Percentiles rank a stretch among this genome's conserved stretches.
phyloP scores from a whole-genome alignment of 1,140 invertebrate genomes.

The Nymphalis io region DNA sequence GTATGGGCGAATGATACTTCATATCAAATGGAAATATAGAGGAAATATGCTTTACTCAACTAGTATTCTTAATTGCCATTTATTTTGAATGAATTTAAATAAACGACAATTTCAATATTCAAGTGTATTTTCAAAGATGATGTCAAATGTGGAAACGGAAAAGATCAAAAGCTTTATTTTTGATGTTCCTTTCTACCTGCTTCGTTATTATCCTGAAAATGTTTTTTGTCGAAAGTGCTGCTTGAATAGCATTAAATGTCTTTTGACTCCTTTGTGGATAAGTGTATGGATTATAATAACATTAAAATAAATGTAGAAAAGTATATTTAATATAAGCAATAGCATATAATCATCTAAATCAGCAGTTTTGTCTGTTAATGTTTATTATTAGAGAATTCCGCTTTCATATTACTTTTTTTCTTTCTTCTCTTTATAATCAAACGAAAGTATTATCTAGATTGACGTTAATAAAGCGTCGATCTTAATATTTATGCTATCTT shows the following conservation, averaged over 20 bases:
- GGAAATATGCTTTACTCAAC: neutral
- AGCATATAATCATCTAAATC: no score
- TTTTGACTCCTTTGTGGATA: no score
- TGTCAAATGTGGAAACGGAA: constrained; percentile 3
- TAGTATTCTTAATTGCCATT: neutral
- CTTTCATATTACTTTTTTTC: no score
- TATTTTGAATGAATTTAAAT: constrained; percentile 11
- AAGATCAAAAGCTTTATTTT: constrained; percentile 21
- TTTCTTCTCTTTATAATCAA: no score
- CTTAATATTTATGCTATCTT: no score
- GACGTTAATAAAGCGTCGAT: no score
- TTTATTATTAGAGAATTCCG: no score
- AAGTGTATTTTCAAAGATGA: constrained; percentile 3
- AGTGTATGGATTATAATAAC: no score
- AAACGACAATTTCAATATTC: constrained; percentile 10
- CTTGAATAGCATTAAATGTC: neutral
- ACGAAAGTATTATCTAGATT: no score
- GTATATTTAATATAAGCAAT: no score
- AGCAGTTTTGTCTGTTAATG: no score
- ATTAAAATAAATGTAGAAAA: no score
- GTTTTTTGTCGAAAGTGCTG: neutral
- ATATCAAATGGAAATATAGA: constrained; percentile 11
- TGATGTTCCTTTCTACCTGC: neutral
- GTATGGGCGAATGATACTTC: constrained; percentile 9
- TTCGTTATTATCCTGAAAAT: constrained; percentile 4